Base-by-base conservation (phyloP, 2,113 vertebrate species). In the Pipra filicauda region DNA sequence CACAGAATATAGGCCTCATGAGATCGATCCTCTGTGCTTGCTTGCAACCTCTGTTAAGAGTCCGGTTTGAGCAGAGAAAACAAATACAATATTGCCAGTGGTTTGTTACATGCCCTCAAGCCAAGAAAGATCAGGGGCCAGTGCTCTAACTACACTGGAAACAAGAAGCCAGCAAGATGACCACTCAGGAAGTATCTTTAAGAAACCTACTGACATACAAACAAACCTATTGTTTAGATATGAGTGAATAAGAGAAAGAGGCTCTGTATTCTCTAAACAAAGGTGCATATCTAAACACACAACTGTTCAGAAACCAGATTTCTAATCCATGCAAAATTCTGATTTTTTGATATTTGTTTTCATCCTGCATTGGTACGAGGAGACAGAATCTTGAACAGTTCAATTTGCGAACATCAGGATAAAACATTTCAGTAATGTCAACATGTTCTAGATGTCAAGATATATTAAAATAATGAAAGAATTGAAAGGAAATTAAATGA, bases 401-500 rank as follows among this genome's bases (percentile, higher is more conserved):
- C 88, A 88, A 83, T 96, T 95, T 94, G 85, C 72, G 80, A 88
- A 71, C 52, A 91, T 81, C 73, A 78, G 52, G 80, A 92, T 69
- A 51, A 94, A 96, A 92, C 61, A 87, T 94, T 96, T 94, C 73
- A 72, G 91, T 93, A 95, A 89, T 3, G 9, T 91, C 92, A 91
- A 93, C 89, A 92, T 87, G 88, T 96, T 94, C 86, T 96, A 89
- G 86, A 93, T 89, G 95, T 95, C 96, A 96, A 76, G 77, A 54
- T 33, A n/a, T 81, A 94, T 95, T 96, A 92, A 91, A 95, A 91
- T 81, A 95, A 92, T 91, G 88, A 86, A 92, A 92, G 73, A 87
- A 81, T 39, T 88, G 95, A 96, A 96, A 89, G 86, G 74, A 95
- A 96, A 95, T 93, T 96, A 96, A 96, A 95, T 89, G 16, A 94